Percentiles rank a stretch among this genome's conserved stretches.
These are phyloP conservation scores for Phylloscopus trochiloides DNA, from an alignment of 2,113 vertebrate species.

Conservation along the genomic window DNA sequence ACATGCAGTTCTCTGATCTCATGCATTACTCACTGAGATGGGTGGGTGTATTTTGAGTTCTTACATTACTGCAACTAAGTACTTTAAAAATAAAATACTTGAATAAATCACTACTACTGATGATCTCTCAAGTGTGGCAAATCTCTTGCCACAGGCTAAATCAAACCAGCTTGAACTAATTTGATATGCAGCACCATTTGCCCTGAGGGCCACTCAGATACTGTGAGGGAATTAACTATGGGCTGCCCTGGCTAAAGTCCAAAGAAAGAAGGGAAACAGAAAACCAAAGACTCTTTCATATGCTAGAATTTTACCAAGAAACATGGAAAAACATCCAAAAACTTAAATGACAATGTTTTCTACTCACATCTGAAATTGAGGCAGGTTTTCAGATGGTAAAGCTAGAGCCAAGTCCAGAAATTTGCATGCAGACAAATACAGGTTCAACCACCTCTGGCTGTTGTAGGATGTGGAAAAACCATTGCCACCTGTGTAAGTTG, in stretches of 20 bases:
- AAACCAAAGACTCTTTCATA: neutral
- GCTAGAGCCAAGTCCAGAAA: constrained; percentile 96
- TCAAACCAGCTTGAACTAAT: neutral
- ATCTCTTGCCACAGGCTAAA: neutral
- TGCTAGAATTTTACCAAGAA: neutral
- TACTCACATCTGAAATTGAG: constrained; percentile 99
- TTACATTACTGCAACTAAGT: neutral
- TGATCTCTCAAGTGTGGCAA: neutral
- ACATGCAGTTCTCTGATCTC: neutral
- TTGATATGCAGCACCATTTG: neutral
- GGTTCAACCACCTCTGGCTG: constrained; percentile 96
- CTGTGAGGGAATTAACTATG: neutral
- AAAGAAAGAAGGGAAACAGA: neutral
- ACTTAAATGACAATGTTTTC: neutral
- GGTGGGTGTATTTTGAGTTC: neutral
- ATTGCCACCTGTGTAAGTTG: constrained; percentile 95
- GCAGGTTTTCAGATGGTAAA: constrained; percentile 94
- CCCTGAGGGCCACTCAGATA: neutral
- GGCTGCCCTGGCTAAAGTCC: neutral
- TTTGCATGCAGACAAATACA: constrained; percentile 98
- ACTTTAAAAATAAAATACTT: neutral
- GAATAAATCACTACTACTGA: neutral
- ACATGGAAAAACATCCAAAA: neutral
- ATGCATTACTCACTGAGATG: neutral
- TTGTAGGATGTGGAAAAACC: constrained; percentile 99